Percentiles rank a stretch among this genome's conserved stretches.
Conservation (phyloP, 1,140 invertebrate genomes). For the Heliconius melpomene region DNA sequence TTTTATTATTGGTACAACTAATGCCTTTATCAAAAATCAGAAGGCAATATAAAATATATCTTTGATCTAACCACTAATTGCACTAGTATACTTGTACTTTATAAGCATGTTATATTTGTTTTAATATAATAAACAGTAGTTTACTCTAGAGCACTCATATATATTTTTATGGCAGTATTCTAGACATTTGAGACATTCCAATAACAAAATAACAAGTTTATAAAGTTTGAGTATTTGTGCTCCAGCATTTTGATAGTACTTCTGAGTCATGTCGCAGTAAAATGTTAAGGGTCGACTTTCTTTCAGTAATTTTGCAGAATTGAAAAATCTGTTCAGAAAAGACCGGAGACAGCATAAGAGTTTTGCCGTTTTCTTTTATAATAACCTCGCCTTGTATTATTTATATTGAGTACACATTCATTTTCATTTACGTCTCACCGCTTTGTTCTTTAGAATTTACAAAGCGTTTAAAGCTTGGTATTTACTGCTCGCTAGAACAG, state of each 20-base stretch:
- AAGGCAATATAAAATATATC: too few relatives aligned
- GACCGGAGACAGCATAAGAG: constrained; percentile 22
- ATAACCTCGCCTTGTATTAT: constrained; percentile 28
- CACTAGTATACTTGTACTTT: too few relatives aligned
- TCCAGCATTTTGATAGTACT: constrained; percentile 28
- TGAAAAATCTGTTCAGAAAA: constrained; percentile 28
- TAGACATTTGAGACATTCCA: background rate
- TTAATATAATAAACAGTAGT: too few relatives aligned
- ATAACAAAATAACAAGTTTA: background rate
- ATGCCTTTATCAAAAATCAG: too few relatives aligned
- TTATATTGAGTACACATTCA: constrained; percentile 29
- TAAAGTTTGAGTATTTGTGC: constrained; percentile 18
- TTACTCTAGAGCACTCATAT: too few relatives aligned
- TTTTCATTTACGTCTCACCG: constrained; percentile 18
- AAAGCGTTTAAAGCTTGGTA: constrained; percentile 17
- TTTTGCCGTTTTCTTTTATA: constrained; percentile 27
- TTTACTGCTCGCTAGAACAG: constrained; percentile 11
- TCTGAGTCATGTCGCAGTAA: constrained; percentile 27
- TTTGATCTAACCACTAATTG: too few relatives aligned
- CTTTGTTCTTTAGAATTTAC: constrained; percentile 23
- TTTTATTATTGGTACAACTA: too few relatives aligned
- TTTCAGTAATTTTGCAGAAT: constrained; percentile 30
- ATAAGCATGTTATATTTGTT: too few relatives aligned
- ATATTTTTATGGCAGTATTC: too few relatives aligned
- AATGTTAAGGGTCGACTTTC: constrained; percentile 28